A percentile compares a stretch with the other conserved stretches of the same genome.
These are phyloP conservation scores for Zoroaster sp. DNA, from an alignment of 53 echinoderm and acorn worm genomes.

Conservation along the genomic window DNA sequence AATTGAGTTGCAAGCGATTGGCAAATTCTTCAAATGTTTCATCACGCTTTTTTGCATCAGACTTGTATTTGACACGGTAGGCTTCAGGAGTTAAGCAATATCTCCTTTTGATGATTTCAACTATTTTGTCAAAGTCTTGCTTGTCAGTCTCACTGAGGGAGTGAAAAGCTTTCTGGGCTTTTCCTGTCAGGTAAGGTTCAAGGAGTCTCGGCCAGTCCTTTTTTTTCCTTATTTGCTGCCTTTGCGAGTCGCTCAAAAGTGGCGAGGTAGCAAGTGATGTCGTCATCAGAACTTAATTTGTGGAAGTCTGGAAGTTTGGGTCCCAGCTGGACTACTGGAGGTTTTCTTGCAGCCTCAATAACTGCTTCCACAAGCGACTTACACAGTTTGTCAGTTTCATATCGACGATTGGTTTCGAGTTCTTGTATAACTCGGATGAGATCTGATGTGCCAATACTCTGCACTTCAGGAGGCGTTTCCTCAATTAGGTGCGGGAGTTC, in stretches of 20 bases:
- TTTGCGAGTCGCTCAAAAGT: slow-evolving; percentile 53
- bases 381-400: slow-evolving; percentile 23
- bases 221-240: background rate
- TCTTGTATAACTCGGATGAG: background rate
- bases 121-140: background rate
- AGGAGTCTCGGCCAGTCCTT: background rate
- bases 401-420: background rate
- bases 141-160: background rate
- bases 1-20: background rate
- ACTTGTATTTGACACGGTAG: slow-evolving; percentile 4
- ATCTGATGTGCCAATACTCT: background rate
- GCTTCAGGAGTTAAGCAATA: background rate
- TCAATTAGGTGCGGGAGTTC: slow-evolving; percentile 19
- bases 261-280: slow-evolving; percentile 38
- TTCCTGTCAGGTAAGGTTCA: background rate
- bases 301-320: slow-evolving; percentile 45
- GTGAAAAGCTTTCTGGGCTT: too few species aligned
- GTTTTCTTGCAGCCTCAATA: background rate
- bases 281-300: slow-evolving; percentile 29
- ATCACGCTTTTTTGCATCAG: background rate
- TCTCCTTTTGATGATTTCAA: background rate
- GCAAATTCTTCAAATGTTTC: slow-evolving; percentile 14
- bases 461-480: background rate
- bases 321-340: background rate
- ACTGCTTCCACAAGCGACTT: background rate